Conservation (phyloP, 2,888 invertebrate species). For the Pantelozetes paolii region DNA sequence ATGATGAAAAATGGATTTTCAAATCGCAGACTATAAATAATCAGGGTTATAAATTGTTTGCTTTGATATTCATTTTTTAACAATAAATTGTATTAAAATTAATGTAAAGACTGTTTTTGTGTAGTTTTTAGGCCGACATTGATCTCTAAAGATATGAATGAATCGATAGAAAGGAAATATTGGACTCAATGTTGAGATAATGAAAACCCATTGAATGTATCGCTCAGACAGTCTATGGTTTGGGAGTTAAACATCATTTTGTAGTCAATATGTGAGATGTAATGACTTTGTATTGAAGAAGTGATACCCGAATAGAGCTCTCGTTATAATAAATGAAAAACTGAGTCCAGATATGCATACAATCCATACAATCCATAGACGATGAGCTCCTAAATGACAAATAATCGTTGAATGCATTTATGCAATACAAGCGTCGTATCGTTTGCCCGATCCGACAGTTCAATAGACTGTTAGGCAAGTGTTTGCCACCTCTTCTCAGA, state of each 20-base stretch:
- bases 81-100: not conserved
- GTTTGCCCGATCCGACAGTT: conserved; percentile 15
- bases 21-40: not conserved
- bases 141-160: not conserved
- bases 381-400: conserved; percentile 33
- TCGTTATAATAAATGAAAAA: conserved; percentile 37
- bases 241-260: conserved; percentile 27
- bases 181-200: conserved; percentile 24
- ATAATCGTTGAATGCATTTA: conserved; percentile 31
- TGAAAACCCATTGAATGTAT: conserved; percentile 29
- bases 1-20: not conserved
- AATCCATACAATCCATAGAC: conserved; percentile 30
- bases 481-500: conserved; percentile 18
- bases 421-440: conserved; percentile 28
- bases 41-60: not conserved
- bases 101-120: not conserved
- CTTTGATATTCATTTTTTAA: too few relatives aligned
- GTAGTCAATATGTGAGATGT: conserved; percentile 35
- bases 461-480: conserved; percentile 27
- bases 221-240: not conserved
- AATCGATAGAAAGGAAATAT: conserved; percentile 15
- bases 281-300: conserved; percentile 19
- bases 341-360: conserved; percentile 27
- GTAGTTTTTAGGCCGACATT: not conserved
- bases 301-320: conserved; percentile 12